Evolutionary conservation across 2,888 invertebrate genomes (phyloP), one percentile per base, ranked within the genome.

Genomic region (Gymnoscelis rufifasciata): DNA sequence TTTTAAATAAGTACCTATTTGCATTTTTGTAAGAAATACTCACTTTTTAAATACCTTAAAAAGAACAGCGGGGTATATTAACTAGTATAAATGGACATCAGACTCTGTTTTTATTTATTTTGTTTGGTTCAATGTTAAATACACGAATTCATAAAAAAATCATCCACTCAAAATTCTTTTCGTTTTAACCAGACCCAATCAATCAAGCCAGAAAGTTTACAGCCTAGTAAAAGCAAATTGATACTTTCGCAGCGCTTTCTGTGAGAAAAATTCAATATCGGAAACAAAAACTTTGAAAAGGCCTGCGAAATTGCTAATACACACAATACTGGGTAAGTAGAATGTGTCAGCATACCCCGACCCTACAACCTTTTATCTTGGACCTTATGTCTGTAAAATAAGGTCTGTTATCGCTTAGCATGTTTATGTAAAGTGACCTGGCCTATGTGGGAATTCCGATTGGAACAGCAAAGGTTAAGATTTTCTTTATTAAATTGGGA

Each of bases 301-400:
- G 31, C 52, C 50, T 47, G 60, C 54, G 56, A 59, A 62, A 64
- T 68, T 64, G 66, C 64, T 66, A 66, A 56, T 58, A 65, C 67
- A 65, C 59, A 60, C 66, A 64, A 67, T 66, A 64, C 66, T 61
- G 65, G 64, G 53, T 64, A 65, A 56, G 62, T 55, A 57, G 54
- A 64, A 67, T 62, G 62, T 66, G 71, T 77, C 75, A 76, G 75
- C 74, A 67, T 50, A 64, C 60, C 61, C 68, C 60, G 65, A 54
- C 31, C 27, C 40, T 39, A 48, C 38, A 47, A 57, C 62, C 49
- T 38, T 65, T 19, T 19, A 19, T 19, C 5, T 3, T 49, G 38
- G 47, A 58, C 62, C 49, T 38, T 65, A 57, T 49, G 38, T 1
- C 7, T 26, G 13, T 30, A 7, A 36, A 8, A 40, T 42, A 59